These are phyloP conservation scores for Neoniphon sammara DNA, from an alignment of 2,797 vertebrate genomes.

Conservation along the genomic window DNA sequence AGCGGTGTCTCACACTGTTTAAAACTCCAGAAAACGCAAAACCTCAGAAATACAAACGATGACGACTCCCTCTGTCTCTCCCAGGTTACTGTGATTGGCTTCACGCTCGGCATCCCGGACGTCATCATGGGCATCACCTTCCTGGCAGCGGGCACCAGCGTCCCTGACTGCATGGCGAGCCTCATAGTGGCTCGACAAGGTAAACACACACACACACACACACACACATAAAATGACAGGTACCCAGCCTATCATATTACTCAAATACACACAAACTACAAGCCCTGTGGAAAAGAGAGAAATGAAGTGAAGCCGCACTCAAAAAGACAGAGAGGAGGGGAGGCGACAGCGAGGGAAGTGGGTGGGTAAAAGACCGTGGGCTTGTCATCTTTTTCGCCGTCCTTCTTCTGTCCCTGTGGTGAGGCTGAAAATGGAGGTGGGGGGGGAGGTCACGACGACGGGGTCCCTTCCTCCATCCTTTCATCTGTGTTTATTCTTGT, in stretches of 20 bases:
- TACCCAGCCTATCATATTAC: no score
- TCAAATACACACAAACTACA: not conserved
- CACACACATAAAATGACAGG: no score
- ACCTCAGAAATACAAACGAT: not conserved
- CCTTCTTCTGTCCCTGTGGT: conserved; percentile 24
- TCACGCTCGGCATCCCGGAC: conserved; percentile 94
- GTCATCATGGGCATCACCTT: conserved; percentile 99
- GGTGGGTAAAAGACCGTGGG: conserved; percentile 1
- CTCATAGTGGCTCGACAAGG: conserved; percentile 97
- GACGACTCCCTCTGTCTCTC: not conserved
- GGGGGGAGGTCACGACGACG: conserved; percentile 3
- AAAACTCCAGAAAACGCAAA: not conserved
- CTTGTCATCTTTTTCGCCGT: conserved; percentile 33
- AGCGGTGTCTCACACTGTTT: no score
- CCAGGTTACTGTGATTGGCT: conserved; percentile 96
- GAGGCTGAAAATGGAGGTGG: conserved; percentile 4
- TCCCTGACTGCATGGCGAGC: conserved; percentile 98
- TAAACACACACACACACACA: conserved; percentile 57
- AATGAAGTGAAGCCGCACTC: conserved; percentile 40
- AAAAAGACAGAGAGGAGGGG: conserved; percentile 24
- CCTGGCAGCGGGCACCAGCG: conserved; percentile 95
- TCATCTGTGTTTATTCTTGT: conserved; percentile 70
- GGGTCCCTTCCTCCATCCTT: conserved; percentile 50
- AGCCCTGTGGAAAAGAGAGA: conserved; percentile 3
- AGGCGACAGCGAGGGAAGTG: conserved; percentile 17